A percentile compares a stretch with the other conserved stretches of the same genome.
Evolutionary conservation across 1,140 invertebrate genomes (phyloP).

Genomic region (Aporrectodea caliginosa): DNA sequence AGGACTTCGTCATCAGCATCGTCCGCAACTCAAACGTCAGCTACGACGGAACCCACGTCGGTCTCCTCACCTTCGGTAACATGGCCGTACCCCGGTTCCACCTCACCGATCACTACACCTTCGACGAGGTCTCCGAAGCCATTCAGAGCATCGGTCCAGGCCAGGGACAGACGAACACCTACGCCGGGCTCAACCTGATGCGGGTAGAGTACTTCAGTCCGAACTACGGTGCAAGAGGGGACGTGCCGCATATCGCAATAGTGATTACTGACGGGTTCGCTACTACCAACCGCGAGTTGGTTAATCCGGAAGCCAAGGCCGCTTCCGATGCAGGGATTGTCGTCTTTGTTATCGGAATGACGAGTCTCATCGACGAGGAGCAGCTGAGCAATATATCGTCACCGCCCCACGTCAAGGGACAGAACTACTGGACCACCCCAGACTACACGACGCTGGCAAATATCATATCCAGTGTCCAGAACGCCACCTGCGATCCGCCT

Average conservation of each 20-base stretch:
- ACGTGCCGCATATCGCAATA: constrained; percentile 45
- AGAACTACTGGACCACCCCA: constrained; percentile 27
- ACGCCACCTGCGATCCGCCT: neutral
- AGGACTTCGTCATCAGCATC: constrained; percentile 15
- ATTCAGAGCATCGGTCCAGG: neutral
- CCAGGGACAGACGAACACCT: constrained; percentile 6
- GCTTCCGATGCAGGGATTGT: constrained; percentile 12
- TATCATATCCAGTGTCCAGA: constrained; percentile 11
- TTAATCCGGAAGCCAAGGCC: constrained; percentile 10
- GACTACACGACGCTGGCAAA: constrained; percentile 3
- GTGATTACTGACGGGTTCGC: constrained; percentile 44
- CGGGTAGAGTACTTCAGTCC: neutral
- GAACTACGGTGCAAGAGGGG: constrained; percentile 39
- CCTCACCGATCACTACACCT: neutral
- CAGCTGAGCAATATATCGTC: constrained; percentile 27
- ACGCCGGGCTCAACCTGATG: neutral
- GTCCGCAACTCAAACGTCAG: constrained; percentile 17
- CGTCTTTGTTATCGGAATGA: constrained; percentile 22
- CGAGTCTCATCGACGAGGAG: constrained; percentile 17
- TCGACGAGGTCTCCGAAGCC: neutral
- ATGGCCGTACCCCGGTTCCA: constrained; percentile 8
- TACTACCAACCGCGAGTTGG: constrained; percentile 8
- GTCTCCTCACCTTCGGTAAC: constrained; percentile 18
- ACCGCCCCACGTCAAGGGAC: constrained; percentile 15
- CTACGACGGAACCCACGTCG: constrained; percentile 20